A percentile compares a stretch with the other conserved stretches of the same genome.
Conservation (phyloP, 2,888 invertebrate species). For the Heteromyza rotundicornis region DNA sequence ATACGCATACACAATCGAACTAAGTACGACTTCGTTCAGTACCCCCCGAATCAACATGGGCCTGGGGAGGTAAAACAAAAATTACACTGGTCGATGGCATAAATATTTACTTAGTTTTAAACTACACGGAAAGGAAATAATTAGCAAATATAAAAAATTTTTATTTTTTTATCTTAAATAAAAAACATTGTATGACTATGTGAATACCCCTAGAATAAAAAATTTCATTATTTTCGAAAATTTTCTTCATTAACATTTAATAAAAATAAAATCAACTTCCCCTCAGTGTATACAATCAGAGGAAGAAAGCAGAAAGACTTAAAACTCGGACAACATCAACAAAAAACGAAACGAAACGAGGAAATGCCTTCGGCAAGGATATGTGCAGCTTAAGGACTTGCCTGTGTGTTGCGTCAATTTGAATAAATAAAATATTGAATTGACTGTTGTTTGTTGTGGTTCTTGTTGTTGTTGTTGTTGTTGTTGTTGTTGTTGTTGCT, state of each 20-base stretch:
- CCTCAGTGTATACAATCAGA: too few relatives aligned
- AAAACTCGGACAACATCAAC: constrained; percentile 6
- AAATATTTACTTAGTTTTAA: constrained; percentile 19
- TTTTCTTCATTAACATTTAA: too few relatives aligned
- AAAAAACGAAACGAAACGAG: background rate
- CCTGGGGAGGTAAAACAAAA: too few relatives aligned
- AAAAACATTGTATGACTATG: too few relatives aligned
- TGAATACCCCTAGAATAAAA: too few relatives aligned
- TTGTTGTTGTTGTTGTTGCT: background rate
- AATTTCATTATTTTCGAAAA: too few relatives aligned
- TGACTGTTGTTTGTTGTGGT: background rate
- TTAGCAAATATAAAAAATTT: too few relatives aligned
- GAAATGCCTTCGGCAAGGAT: constrained; percentile 22
- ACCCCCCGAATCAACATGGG: too few relatives aligned
- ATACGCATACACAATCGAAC: background rate
- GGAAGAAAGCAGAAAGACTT: constrained; percentile 7
- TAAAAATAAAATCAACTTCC: too few relatives aligned
- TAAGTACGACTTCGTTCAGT: constrained; percentile 9
- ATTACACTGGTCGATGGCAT: constrained; percentile 17
- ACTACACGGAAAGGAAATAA: too few relatives aligned
- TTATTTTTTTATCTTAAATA: too few relatives aligned
- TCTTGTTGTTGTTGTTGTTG: background rate
- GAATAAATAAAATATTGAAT: constrained; percentile 18
- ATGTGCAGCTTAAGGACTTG: constrained; percentile 14
- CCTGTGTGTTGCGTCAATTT: constrained; percentile 7